phyloP scores from a whole-genome alignment of 2,113 vertebrate genomes.

The Baryphthengus martii region DNA sequence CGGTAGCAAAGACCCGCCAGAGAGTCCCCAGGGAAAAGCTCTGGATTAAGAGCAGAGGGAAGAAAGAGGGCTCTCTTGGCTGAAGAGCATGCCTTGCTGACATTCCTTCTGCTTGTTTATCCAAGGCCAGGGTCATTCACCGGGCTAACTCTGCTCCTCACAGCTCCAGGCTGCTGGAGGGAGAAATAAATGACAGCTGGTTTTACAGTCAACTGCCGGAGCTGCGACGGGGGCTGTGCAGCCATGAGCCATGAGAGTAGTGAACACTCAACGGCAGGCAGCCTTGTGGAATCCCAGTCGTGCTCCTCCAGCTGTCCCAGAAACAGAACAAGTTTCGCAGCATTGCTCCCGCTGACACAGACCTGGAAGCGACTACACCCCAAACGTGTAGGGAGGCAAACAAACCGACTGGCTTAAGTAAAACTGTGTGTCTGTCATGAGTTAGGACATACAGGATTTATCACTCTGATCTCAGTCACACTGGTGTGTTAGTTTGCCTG shows the following conservation, averaged over 20 bases:
- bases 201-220: neutral
- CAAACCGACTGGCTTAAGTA: neutral
- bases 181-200: neutral
- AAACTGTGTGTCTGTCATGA: neutral
- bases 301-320: neutral
- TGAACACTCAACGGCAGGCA: neutral
- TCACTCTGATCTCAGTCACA: neutral
- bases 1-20: neutral
- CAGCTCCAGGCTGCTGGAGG: neutral
- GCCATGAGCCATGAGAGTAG: neutral
- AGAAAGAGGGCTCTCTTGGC: neutral
- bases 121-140: neutral
- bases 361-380: neutral
- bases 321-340: neutral
- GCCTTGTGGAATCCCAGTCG: neutral
- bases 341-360: neutral
- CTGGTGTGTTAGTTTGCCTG: neutral
- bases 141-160: neutral
- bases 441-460: neutral
- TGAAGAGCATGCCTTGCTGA: neutral
- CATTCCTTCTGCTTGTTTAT: neutral
- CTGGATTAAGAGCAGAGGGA: neutral
- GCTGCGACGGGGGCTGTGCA: neutral
- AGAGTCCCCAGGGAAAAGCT: neutral
- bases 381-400: neutral